Evolutionary conservation across 2,888 invertebrate genomes (phyloP).

Genomic region (Ichneumoninae sp.): DNA sequence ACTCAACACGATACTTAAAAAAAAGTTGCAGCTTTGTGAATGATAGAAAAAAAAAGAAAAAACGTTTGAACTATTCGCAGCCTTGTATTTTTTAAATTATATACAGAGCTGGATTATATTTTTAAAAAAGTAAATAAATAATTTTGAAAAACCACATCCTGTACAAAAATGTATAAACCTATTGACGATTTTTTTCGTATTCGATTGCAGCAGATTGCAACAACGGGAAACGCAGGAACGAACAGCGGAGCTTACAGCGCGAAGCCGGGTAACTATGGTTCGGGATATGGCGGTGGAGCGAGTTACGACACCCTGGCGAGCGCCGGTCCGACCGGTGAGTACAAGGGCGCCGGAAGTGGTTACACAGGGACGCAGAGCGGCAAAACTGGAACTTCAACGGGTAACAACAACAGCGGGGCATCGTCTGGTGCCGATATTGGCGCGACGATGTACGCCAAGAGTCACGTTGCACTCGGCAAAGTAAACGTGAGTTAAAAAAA

Average conservation of each 20-base stretch:
- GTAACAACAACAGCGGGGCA: conserved; percentile 81
- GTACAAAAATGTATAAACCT: background rate
- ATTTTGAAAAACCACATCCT: background rate
- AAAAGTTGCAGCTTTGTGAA: background rate
- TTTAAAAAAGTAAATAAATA: background rate
- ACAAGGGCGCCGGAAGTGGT: conserved; percentile 80
- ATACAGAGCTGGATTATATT: background rate
- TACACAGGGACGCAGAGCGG: conserved; percentile 83
- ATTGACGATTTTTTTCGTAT: conserved; percentile 22
- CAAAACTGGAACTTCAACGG: conserved; percentile 81
- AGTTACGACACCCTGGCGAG: conserved; percentile 82
- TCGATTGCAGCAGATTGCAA: conserved; percentile 87
- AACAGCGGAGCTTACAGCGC: conserved; percentile 90
- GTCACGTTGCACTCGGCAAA: conserved; percentile 94
- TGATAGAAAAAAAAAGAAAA: background rate
- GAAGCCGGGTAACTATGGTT: conserved; percentile 88
- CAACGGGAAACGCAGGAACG: conserved; percentile 90
- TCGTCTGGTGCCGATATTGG: conserved; percentile 89
- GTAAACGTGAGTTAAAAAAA: conserved; percentile 90
- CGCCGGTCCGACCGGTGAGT: conserved; percentile 80
- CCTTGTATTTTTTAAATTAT: background rate
- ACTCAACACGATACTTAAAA: background rate
- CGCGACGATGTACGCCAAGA: conserved; percentile 94
- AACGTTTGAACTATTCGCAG: background rate
- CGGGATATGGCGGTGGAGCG: conserved; percentile 87